These are phyloP conservation scores for Paratrypauchen microcephalus DNA, from an alignment of 2,797 vertebrate species.

Conservation along the genomic window DNA sequence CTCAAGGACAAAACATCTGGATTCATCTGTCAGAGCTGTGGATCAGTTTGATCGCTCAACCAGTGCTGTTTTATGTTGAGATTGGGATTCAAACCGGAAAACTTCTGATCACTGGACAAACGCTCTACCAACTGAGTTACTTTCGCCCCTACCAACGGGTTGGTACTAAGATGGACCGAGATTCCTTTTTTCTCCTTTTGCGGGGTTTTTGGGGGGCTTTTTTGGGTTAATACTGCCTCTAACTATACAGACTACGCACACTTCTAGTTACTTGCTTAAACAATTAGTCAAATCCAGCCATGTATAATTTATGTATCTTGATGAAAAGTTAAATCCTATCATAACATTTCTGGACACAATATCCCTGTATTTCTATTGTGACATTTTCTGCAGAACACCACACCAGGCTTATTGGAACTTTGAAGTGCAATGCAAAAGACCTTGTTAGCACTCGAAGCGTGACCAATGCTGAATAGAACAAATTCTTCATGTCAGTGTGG, in stretches of 20 bases:
- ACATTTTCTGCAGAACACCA: background rate
- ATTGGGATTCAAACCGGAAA: too few species aligned
- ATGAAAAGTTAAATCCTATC: background rate
- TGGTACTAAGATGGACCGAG: too few species aligned
- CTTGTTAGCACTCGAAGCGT: conserved; percentile 1
- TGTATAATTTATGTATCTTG: background rate
- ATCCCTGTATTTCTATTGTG: background rate
- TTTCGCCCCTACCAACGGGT: too few species aligned
- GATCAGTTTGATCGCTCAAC: too few species aligned
- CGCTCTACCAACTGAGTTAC: too few species aligned
- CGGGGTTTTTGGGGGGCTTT: too few species aligned
- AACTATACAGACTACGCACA: background rate
- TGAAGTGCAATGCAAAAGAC: conserved; percentile 3
- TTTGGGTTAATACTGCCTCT: too few species aligned
- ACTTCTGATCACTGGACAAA: too few species aligned
- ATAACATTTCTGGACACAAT: background rate
- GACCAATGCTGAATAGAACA: background rate
- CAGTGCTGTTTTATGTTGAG: too few species aligned
- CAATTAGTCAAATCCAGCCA: background rate
- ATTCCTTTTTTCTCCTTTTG: too few species aligned
- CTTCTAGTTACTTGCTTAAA: background rate
- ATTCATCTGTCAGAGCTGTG: too few species aligned
- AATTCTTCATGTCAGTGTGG: background rate
- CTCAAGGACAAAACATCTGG: too few species aligned
- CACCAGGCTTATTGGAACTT: background rate